Conservation (phyloP, 2,888 invertebrate genomes). For the Myopa tessellatipennis region DNA sequence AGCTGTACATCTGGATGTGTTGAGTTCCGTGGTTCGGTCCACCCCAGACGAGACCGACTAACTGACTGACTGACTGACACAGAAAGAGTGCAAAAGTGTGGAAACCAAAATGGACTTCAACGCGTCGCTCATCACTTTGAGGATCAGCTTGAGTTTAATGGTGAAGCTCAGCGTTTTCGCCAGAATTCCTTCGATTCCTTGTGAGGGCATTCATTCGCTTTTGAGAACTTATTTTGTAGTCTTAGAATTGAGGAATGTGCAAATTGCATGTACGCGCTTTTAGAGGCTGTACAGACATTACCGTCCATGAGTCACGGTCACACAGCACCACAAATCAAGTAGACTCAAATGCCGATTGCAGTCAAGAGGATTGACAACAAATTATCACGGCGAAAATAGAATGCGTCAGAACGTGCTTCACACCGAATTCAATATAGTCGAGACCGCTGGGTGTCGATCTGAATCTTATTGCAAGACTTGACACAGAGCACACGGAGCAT, state of each 20-base stretch:
- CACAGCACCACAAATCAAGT: background rate
- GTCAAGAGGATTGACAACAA: no score
- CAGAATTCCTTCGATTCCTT: background rate
- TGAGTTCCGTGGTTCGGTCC: background rate
- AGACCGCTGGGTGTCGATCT: no score
- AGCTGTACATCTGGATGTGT: conserved; percentile 2
- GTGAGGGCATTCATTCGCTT: background rate
- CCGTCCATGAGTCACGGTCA: background rate
- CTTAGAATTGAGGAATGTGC: background rate
- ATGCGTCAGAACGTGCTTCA: no score
- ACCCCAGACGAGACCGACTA: background rate
- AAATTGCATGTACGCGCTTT: conserved; percentile 25
- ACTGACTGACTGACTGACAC: conserved; percentile 1
- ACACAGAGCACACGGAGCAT: no score
- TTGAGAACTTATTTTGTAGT: background rate
- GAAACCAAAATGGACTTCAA: conserved; percentile 6
- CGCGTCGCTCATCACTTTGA: conserved; percentile 28
- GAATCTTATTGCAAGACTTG: no score
- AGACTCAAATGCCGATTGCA: no score
- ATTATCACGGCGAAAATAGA: no score
- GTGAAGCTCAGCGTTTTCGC: background rate
- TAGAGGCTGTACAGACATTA: background rate
- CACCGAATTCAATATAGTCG: no score
- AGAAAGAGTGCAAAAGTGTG: background rate
- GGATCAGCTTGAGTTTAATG: conserved; percentile 16